phyloP scores from a whole-genome alignment of 1,140 invertebrate species.

The Megathymus violae region DNA sequence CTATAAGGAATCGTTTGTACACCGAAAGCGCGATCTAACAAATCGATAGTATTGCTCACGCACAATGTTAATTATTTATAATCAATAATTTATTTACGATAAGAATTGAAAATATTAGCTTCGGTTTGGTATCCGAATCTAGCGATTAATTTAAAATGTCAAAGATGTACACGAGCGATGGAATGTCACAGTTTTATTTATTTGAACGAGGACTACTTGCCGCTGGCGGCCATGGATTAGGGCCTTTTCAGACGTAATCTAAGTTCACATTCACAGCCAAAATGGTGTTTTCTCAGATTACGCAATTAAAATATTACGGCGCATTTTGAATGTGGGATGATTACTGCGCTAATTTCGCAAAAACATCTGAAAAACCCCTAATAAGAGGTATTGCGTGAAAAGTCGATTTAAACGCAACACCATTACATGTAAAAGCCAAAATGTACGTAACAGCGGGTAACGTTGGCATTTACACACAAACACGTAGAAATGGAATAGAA shows the following conservation, averaged over 20 bases:
- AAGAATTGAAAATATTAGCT: background rate
- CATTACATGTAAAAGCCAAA: background rate
- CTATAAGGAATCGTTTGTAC: background rate
- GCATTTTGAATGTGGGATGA: no score
- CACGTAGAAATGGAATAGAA: background rate
- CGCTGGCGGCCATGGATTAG: background rate
- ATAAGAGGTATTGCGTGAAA: background rate
- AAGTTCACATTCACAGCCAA: no score
- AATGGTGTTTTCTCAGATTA: no score
- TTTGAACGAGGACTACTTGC: background rate
- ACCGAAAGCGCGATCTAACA: background rate
- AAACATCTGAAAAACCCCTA: background rate
- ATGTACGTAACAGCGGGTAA: background rate
- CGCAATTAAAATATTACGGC: no score
- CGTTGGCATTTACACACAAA: background rate
- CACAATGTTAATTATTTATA: background rate
- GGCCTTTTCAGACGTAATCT: background rate
- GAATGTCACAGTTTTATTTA: background rate
- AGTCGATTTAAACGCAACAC: background rate
- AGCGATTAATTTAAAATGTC: background rate
- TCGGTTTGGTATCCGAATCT: background rate
- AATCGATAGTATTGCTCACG: background rate
- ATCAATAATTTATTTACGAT: background rate
- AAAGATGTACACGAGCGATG: no score
- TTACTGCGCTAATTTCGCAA: no score